phyloP scores from a whole-genome alignment of 2,888 invertebrate genomes.

The Cephonodes hylas region DNA sequence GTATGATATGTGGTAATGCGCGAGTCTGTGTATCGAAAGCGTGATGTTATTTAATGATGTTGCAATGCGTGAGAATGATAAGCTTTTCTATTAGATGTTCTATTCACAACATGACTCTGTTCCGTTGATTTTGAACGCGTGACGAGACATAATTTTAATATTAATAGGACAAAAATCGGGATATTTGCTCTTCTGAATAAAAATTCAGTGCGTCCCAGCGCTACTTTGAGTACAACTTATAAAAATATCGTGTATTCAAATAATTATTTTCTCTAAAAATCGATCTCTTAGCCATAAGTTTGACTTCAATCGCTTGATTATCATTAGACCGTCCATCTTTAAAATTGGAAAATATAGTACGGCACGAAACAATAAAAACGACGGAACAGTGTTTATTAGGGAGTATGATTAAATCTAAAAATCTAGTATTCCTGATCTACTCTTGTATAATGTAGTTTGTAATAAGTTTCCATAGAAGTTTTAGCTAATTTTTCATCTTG shows the following conservation, averaged over 20 bases:
- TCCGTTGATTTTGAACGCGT: slow-evolving; percentile 47
- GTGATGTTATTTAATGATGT: slow-evolving; percentile 47
- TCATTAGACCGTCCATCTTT: slow-evolving; percentile 59
- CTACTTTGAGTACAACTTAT: not conserved
- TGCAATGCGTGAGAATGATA: slow-evolving; percentile 66
- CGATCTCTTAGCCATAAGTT: slow-evolving; percentile 53
- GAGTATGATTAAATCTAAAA: slow-evolving; percentile 55
- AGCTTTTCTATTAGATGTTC: slow-evolving; percentile 67
- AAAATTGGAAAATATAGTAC: not conserved
- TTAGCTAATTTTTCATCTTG: slow-evolving; percentile 65
- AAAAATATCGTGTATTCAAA: not conserved
- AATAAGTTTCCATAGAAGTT: slow-evolving; percentile 65
- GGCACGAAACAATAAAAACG: slow-evolving; percentile 26
- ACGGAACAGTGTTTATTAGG: slow-evolving; percentile 57
- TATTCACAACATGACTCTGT: slow-evolving; percentile 47
- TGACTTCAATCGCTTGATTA: slow-evolving; percentile 32
- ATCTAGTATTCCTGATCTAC: slow-evolving; percentile 68
- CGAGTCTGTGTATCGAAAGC: slow-evolving; percentile 50
- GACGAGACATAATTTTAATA: not conserved
- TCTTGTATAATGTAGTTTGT: slow-evolving; percentile 71
- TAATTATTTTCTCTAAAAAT: slow-evolving; percentile 16
- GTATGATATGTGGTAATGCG: slow-evolving; percentile 43
- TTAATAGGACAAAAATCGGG: not conserved
- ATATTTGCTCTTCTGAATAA: not conserved
- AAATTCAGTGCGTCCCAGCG: not conserved